Percentiles rank a stretch among this genome's conserved stretches.
Evolutionary conservation across 2,797 vertebrate species (phyloP).

Genomic region (Chaenodraco wilsoni): DNA sequence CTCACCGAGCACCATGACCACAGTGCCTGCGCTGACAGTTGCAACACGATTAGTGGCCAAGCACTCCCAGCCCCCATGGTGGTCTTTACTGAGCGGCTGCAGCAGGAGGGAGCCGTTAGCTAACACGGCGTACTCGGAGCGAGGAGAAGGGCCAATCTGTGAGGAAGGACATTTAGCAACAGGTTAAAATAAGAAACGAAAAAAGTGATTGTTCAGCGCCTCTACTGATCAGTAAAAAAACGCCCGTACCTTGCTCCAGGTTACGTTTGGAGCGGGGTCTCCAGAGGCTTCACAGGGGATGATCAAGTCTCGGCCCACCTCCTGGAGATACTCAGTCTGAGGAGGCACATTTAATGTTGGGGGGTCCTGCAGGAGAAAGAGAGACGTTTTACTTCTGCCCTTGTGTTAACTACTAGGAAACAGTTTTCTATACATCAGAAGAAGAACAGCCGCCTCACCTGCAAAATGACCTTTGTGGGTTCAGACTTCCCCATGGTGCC

Average conservation of each 20-base stretch:
- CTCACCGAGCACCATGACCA: slow-evolving; percentile 91
- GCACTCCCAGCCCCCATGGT: slow-evolving; percentile 93
- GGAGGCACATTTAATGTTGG: slow-evolving; percentile 87
- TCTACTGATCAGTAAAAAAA: background rate
- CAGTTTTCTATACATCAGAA: background rate
- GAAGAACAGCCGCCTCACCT: slow-evolving; percentile 79
- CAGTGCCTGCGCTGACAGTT: slow-evolving; percentile 84
- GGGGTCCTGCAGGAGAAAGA: slow-evolving; percentile 85
- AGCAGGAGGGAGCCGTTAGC: slow-evolving; percentile 90
- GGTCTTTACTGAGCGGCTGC: slow-evolving; percentile 89
- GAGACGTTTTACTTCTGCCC: slow-evolving; percentile 8
- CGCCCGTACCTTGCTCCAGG: slow-evolving; percentile 90
- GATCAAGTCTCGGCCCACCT: slow-evolving; percentile 91
- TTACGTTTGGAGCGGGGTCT: slow-evolving; percentile 89
- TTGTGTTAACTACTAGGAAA: background rate
- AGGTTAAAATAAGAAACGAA: slow-evolving; percentile 3
- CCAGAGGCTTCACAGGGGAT: slow-evolving; percentile 89
- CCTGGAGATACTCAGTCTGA: slow-evolving; percentile 92
- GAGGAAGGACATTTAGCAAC: background rate
- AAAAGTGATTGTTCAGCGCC: background rate
- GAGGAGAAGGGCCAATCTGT: slow-evolving; percentile 86
- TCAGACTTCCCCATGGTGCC: slow-evolving; percentile 91
- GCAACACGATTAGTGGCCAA: slow-evolving; percentile 90
- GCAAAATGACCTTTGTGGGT: slow-evolving; percentile 89
- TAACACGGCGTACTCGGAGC: slow-evolving; percentile 80